Base-by-base conservation (phyloP, 2,797 vertebrate species). In the Sebastolobus altivelis region DNA sequence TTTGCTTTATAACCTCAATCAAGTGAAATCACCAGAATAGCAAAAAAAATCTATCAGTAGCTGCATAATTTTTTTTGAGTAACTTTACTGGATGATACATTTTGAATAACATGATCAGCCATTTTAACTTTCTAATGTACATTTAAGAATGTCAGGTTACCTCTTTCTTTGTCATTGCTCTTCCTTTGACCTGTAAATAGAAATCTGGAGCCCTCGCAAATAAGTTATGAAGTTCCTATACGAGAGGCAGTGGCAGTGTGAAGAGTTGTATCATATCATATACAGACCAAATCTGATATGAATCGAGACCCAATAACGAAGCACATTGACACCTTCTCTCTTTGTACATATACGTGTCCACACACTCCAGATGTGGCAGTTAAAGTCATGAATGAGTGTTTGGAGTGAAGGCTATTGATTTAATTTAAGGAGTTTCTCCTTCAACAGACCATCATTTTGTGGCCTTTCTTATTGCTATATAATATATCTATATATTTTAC, bases 171-270 rank as follows among this genome's bases (percentile, higher is more conserved):
- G 72, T 85, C 85, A 80, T 86, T 7, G 75, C 66, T 93, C 91
- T 90, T 88, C 85, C 89, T 88, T 77, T 85, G 66, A 83, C 22
- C 25, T 96, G 95, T 96, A 96, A 91, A 96, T 96, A 95, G 80
- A 90, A 85, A 88, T 88, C 65, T 81, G 72, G 76, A 92, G 86
- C 85, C 85, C 89, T 85, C 70, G 77, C 55, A 87, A 79, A 89
- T 93, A 95, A 93, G 79, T 95, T 95, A 95, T 95, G 89, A 92
- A 93, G 91, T 87, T 87, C 65, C 38, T 66, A 62, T 65, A 81
- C 43, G 68, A 89, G 85, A 86, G 75, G 79, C 81, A 37, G 78
- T 83, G 80, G 80, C 77, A 77, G 71, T 82, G 84, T 89, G 88
- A 86, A 71, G 79, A 88, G 74, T 81, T 87, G 63, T 49, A 70